phyloP scores from a whole-genome alignment of 2,113 vertebrate genomes.

The Pipra filicauda region DNA sequence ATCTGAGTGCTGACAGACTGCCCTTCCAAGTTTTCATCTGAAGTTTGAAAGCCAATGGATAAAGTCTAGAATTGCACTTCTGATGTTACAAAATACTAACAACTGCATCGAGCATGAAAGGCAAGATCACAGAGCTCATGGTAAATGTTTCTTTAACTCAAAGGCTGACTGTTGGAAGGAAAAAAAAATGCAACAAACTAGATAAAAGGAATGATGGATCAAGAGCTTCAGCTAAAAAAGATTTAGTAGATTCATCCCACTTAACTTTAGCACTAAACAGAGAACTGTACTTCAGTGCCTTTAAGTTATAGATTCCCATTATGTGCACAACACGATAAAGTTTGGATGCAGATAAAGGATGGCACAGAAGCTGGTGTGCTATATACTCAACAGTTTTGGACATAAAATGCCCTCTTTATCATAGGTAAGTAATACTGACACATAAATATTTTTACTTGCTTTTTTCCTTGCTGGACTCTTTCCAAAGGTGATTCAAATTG shows the following conservation, averaged over 20 bases:
- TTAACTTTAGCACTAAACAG: neutral
- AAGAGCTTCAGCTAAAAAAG: neutral
- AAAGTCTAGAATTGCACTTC: constrained; percentile 33
- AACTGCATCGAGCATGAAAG: constrained; percentile 32
- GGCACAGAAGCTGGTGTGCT: neutral
- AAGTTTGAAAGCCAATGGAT: constrained; percentile 12
- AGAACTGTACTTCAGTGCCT: neutral
- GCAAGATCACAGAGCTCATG: neutral
- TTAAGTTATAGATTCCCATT: neutral
- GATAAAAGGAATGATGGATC: neutral
- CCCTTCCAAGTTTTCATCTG: constrained; percentile 41
- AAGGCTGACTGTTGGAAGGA: neutral
- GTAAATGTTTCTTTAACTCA: constrained; percentile 17
- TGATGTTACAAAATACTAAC: constrained; percentile 26
- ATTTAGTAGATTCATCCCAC: neutral
- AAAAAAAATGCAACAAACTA: neutral
- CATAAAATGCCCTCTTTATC: neutral
- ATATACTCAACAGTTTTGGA: neutral
- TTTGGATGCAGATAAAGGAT: neutral
- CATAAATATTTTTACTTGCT: neutral
- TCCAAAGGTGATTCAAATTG: neutral
- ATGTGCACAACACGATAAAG: neutral
- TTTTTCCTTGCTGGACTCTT: neutral
- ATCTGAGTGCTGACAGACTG: constrained; percentile 42
- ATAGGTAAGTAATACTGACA: neutral